These are phyloP conservation scores for Brachyrhaphis roseni DNA, from an alignment of 2,797 vertebrate species.

Conservation along the genomic window DNA sequence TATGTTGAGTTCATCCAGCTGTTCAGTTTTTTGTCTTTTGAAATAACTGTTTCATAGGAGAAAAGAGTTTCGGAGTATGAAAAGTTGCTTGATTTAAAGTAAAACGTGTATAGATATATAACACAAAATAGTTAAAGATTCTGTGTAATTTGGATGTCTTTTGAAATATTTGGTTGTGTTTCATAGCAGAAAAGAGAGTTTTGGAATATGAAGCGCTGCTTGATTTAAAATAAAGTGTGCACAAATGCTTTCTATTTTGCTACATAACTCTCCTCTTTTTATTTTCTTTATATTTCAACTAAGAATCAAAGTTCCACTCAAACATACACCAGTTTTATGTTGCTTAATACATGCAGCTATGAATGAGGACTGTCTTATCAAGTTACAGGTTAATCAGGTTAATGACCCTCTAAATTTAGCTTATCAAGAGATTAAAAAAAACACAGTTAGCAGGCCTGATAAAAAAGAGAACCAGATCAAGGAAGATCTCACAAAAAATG, in stretches of 20 bases:
- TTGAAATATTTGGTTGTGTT: neutral
- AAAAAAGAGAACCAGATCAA: slow-evolving; percentile 5
- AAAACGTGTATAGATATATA: no score
- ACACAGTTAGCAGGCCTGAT: no score
- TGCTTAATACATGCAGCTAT: neutral
- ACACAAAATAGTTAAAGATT: no score
- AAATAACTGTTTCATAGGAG: neutral
- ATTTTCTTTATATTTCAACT: neutral
- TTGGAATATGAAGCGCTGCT: neutral
- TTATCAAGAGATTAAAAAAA: neutral
- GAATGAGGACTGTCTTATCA: neutral
- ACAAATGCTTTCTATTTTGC: neutral
- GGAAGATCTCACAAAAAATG: slow-evolving; percentile 5
- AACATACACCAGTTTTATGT: neutral
- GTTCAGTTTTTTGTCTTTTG: neutral
- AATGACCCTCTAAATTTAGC: neutral
- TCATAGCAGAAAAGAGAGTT: neutral
- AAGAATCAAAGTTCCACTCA: neutral
- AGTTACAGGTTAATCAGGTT: neutral
- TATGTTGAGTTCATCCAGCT: neutral
- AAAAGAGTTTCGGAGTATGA: neutral
- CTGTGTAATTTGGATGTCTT: neutral
- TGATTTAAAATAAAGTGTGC: neutral
- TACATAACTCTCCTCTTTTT: neutral
- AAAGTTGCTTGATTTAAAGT: neutral